Base-by-base conservation (phyloP, 2,888 invertebrate genomes). In the Brachyptera risi region DNA sequence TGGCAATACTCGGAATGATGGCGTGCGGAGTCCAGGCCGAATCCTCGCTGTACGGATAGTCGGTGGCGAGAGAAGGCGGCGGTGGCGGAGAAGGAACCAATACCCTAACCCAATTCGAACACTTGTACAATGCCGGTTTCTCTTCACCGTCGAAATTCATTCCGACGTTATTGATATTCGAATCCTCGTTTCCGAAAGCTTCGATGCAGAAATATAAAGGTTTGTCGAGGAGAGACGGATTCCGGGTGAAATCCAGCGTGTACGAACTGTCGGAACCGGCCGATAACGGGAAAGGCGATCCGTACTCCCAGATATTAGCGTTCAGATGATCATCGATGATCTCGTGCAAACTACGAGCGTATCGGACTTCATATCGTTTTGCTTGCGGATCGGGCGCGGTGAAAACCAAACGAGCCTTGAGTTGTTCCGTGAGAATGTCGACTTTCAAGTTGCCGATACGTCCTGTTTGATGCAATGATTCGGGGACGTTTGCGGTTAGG, bases 371-470 rank as follows among this genome's bases (percentile, higher is more conserved):
- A 67, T 82, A 82, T n/a, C 76, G 72, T 1, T 76, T 73, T 0
- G 80, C 80, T 26, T 73, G 73, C 9, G 58, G 58, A 65, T 81
- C 84, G 0, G 84, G 83, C 2, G 83, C 79, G 1, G 83, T 83
- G 82, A 84, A 84, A 0, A 75, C 74, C 7, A 85, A 72, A 13
- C 78, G 74, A 1, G 79, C 74, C 61, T 79, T 79, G 37, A 78
- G 76, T 67, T 78, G 77, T 26, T 77, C 74, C 0, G 75, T 71
- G 15, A 78, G 68, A 1, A 79, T 71, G 21, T 78, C 75, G 0
- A 77, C 79, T 50, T 73, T 72, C 13, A 85, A 71, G 71, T 85
- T 83, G 0, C 81, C 80, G 37, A 84, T 79, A 23, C 80, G 72
- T 1, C 80, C 79, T 0, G 78, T 78, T 3, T 76, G 71, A 38